Percentiles rank a stretch among this genome's conserved stretches.
These are phyloP conservation scores for Drosophila planitibia DNA, from an alignment of 2,888 invertebrate genomes.

Conservation along the genomic window DNA sequence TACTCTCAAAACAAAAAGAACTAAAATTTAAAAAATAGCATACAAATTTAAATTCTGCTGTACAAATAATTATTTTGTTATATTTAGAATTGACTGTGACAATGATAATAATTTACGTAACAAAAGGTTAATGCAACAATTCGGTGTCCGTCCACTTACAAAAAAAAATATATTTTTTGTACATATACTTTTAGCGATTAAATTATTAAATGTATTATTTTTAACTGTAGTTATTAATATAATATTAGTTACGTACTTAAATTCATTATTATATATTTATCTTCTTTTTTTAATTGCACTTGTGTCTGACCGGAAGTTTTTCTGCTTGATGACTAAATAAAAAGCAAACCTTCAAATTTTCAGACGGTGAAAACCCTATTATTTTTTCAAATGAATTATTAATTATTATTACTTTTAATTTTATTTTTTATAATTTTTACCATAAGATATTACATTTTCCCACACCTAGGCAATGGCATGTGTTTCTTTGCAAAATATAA, in stretches of 20 bases:
- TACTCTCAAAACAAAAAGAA: background rate
- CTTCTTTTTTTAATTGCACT: background rate
- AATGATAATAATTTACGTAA: too few relatives aligned
- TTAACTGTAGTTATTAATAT: too few relatives aligned
- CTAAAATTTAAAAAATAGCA: too few relatives aligned
- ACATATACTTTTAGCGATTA: too few relatives aligned
- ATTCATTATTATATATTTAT: background rate
- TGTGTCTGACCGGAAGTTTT: background rate
- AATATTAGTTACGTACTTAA: too few relatives aligned
- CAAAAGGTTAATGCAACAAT: background rate
- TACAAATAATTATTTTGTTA: too few relatives aligned
- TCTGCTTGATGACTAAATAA: background rate
- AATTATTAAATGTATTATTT: background rate
- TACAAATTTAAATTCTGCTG: too few relatives aligned
- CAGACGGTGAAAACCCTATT: background rate
- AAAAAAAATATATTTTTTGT: background rate
- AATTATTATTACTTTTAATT: background rate
- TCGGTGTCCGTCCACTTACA: rapidly evolving
- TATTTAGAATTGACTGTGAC: too few relatives aligned
- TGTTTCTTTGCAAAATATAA: background rate
- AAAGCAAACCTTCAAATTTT: background rate
- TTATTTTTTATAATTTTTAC: background rate
- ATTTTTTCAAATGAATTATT: background rate
- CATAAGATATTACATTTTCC: background rate
- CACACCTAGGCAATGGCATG: background rate